Base-by-base conservation (phyloP, 2,888 invertebrate species). In the Synergus itoensis region DNA sequence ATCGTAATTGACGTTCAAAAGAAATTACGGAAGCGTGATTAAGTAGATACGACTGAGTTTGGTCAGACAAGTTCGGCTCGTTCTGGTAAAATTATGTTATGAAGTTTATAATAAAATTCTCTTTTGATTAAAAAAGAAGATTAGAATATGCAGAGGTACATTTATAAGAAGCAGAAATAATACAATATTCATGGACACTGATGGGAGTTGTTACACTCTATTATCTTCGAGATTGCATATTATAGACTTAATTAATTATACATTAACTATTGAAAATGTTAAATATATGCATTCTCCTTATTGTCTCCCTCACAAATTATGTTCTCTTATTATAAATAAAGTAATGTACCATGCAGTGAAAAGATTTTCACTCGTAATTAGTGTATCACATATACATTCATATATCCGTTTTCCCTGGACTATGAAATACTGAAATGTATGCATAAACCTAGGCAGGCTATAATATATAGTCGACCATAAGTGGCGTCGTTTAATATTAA, bases 401-500 rank as follows among this genome's bases (percentile, higher is more conserved):
- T 18, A 41, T 73, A 28, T 5, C 21, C 21, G 18, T 48, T 69
- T 48, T 69, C 36, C 4, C 5, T 28, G 18, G 48, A 73, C 11
- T 48, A 53, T 57, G n/a, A 53, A 53, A 73, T 18, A 57, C 36
- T 40, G 12, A 36, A n/a, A 73, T 48, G 5, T 18, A 53, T 48
- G 28, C 48, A 69, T 45, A 69, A 69, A 45, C 53, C 53, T 36
- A 73, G 36, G 53, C n/a, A 57, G 36, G n/a, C 48, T 53, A 43
- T 67, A 12, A 11, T 11, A 73, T 43, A 77, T 79, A 45, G 63
- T 79, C 79, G 83, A 80, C 86, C 88, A 89, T 91, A 90, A 91
- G 91, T 88, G 85, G 88, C 86, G 88, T 89, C 91, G 88, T 89
- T 91, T 91, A 90, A 90, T 89, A 87, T 90, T 91, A 91, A 91